phyloP scores from a whole-genome alignment of 2,888 invertebrate genomes.

The Sipha maydis region DNA sequence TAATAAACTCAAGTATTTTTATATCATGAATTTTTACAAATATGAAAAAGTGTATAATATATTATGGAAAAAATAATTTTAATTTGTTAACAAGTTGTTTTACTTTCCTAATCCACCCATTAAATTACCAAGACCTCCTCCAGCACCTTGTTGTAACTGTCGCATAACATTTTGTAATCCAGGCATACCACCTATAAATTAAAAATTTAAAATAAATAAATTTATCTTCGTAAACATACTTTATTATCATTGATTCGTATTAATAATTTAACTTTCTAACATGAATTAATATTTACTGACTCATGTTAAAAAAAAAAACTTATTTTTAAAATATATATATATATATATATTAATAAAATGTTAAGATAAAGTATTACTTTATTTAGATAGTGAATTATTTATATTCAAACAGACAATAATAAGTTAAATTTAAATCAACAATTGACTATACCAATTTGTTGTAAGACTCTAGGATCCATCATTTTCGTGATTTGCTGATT shows the following conservation, averaged over 20 bases:
- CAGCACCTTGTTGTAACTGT: slow-evolving; percentile 80
- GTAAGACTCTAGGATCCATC: slow-evolving; percentile 98
- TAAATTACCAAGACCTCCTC: slow-evolving; percentile 71
- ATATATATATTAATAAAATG: too few relatives aligned
- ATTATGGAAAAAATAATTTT: neutral
- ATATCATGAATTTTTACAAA: slow-evolving; percentile 46
- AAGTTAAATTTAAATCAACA: neutral
- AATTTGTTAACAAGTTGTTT: slow-evolving; percentile 18
- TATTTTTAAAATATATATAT: neutral
- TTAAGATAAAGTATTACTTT: too few relatives aligned
- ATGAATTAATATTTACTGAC: neutral
- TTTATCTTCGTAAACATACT: slow-evolving; percentile 19
- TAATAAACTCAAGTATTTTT: slow-evolving; percentile 18
- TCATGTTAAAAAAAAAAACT: neutral
- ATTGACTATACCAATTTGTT: slow-evolving; percentile 79
- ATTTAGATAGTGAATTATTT: too few relatives aligned
- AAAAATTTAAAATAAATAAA: neutral
- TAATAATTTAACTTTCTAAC: too few relatives aligned
- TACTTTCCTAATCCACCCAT: slow-evolving; percentile 71
- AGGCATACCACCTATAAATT: slow-evolving; percentile 87
- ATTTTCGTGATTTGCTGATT: slow-evolving; percentile 99
- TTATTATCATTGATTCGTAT: too few relatives aligned
- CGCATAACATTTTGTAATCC: slow-evolving; percentile 98
- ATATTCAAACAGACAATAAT: too few relatives aligned
- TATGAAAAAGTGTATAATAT: slow-evolving; percentile 38